Evolutionary conservation across 2,113 vertebrate genomes (phyloP).

Genomic region (Regulus satrapa): DNA sequence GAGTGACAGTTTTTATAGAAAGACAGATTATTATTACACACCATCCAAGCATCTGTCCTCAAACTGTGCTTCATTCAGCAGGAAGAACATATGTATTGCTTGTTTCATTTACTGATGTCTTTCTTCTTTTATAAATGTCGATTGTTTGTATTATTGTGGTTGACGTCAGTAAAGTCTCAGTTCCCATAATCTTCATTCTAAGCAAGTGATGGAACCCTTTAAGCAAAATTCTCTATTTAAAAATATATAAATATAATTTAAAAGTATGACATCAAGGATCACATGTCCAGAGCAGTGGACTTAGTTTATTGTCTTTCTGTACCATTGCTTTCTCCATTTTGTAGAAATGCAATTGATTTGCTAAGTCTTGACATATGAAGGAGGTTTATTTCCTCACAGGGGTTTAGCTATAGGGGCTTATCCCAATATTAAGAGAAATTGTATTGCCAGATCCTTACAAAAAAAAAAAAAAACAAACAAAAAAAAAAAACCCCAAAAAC

Average conservation of each 20-base stretch:
- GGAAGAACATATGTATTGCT: not conserved
- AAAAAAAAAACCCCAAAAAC: not conserved
- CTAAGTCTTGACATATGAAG: not conserved
- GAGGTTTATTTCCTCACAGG: not conserved
- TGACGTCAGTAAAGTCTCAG: not conserved
- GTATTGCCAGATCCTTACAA: not conserved
- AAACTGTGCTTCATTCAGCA: not conserved
- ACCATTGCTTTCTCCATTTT: not conserved
- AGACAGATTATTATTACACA: not conserved
- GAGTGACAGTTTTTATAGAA: not conserved
- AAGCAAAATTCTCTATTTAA: not conserved
- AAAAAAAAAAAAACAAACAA: not conserved
- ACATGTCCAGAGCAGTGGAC: not conserved
- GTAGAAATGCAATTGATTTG: not conserved
- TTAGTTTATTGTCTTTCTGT: not conserved
- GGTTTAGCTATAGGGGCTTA: not conserved
- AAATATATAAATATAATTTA: not conserved
- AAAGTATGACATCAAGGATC: not conserved
- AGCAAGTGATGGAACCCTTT: not conserved
- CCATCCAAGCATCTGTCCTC: not conserved
- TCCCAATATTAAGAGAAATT: not conserved
- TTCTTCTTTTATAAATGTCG: not conserved
- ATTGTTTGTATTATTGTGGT: not conserved
- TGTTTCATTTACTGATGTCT: not conserved
- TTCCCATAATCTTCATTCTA: not conserved